phyloP scores from a whole-genome alignment of 2,888 invertebrate genomes.

The Enchytraeus crypticus region DNA sequence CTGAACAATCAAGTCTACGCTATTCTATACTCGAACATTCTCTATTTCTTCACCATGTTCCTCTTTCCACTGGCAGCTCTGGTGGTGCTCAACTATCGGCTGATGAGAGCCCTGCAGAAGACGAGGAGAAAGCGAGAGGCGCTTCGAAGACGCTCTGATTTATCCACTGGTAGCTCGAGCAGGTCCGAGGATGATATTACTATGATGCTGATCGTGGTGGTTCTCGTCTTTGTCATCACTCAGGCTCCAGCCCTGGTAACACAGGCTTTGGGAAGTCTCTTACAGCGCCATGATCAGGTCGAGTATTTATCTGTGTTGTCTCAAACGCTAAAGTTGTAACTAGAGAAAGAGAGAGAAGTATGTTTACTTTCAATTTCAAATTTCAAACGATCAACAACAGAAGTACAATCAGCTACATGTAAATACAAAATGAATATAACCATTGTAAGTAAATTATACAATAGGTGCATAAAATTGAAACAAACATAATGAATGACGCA shows the following conservation, averaged over 20 bases:
- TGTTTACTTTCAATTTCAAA: too few species aligned
- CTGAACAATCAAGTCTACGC: constrained; percentile 17
- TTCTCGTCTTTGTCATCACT: constrained; percentile 26
- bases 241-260: constrained; percentile 26
- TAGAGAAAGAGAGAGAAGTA: too few species aligned
- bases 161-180: neutral
- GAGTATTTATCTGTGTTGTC: too few species aligned
- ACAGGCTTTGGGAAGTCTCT: constrained; percentile 15
- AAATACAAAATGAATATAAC: too few species aligned
- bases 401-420: too few species aligned
- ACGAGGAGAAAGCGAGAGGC: constrained; percentile 24
- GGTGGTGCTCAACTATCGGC: constrained; percentile 23
- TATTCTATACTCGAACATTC: constrained; percentile 22
- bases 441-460: too few species aligned
- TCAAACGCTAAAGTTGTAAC: too few species aligned
- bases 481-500: too few species aligned
- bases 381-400: too few species aligned
- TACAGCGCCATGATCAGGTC: neutral
- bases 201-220: constrained; percentile 28
- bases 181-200: constrained; percentile 28
- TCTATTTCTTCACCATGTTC: constrained; percentile 26
- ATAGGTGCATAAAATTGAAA: too few species aligned
- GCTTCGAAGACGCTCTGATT: constrained; percentile 10
- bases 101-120: constrained; percentile 22
- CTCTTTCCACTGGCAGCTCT: constrained; percentile 23